phyloP scores from a whole-genome alignment of 2,113 vertebrate genomes.

The Oncorhynchus nerka region DNA sequence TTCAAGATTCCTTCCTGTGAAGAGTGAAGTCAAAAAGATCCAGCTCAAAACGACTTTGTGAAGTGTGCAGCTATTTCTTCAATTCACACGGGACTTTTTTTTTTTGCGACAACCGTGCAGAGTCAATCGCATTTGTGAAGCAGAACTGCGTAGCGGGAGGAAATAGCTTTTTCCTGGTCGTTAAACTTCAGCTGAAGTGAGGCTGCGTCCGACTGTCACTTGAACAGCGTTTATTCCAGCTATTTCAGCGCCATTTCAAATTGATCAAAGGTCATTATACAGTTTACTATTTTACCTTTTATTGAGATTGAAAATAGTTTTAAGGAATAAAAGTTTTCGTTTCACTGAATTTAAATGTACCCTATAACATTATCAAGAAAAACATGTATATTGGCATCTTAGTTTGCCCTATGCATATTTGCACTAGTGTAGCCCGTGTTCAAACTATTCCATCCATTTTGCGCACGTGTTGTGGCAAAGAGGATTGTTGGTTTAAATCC shows the following conservation, averaged over 20 bases:
- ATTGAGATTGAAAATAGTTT: neutral
- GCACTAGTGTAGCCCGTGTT: neutral
- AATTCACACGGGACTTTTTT: neutral
- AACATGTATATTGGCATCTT: neutral
- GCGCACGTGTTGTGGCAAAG: neutral
- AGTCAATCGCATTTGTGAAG: neutral
- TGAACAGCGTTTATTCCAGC: neutral
- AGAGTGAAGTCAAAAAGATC: slow-evolving; percentile 11
- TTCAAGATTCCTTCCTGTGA: slow-evolving; percentile 47
- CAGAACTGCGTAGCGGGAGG: neutral
- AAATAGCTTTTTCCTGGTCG: neutral
- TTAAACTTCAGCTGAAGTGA: neutral
- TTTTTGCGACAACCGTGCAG: neutral
- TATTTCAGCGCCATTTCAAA: neutral
- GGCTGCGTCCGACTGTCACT: neutral
- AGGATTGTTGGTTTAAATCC: neutral
- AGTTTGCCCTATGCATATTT: neutral
- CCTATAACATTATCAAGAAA: neutral
- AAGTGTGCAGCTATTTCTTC: neutral
- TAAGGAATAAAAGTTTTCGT: neutral
- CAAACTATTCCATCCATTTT: neutral
- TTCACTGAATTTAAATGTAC: neutral
- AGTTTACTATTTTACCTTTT: neutral
- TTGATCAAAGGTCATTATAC: neutral
- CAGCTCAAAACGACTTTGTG: slow-evolving; percentile 1